A percentile compares a stretch with the other conserved stretches of the same genome.
These are phyloP conservation scores for Cairina moschata DNA, from an alignment of 2,113 vertebrate genomes.

Conservation along the genomic window DNA sequence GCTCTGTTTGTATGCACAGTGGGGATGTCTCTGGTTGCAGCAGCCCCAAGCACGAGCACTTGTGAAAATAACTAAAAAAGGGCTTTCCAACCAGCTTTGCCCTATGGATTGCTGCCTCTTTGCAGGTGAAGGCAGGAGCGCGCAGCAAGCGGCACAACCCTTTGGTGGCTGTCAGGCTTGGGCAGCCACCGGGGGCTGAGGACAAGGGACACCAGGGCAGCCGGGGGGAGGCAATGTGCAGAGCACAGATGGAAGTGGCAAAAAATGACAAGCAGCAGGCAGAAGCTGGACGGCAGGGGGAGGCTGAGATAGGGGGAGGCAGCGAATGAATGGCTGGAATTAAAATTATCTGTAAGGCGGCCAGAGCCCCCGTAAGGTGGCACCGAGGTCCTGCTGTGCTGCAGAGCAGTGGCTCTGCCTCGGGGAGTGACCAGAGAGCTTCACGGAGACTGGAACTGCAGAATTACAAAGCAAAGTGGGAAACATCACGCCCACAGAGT, in stretches of 20 bases:
- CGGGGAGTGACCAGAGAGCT: background rate
- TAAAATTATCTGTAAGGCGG: background rate
- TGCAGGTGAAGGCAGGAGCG: background rate
- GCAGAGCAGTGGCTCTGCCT: background rate
- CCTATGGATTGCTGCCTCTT: background rate
- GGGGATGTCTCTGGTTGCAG: background rate
- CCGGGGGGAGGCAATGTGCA: background rate
- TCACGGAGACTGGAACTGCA: fast-evolving
- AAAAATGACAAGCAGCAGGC: background rate
- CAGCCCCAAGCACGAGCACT: background rate
- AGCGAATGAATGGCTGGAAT: fast-evolving
- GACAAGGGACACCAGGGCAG: fast-evolving
- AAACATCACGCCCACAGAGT: fast-evolving
- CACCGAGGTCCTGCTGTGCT: too few relatives aligned
- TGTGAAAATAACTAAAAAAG: background rate
- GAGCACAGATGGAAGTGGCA: conserved; percentile 12
- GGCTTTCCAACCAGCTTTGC: background rate
- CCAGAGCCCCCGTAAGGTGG: background rate
- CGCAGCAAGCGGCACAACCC: background rate
- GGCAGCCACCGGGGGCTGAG: background rate
- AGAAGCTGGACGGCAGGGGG: background rate
- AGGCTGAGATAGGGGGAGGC: background rate
- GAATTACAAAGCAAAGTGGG: background rate
- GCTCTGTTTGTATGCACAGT: fast-evolving
- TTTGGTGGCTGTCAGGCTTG: background rate